These are phyloP conservation scores for Musca vetustissima DNA, from an alignment of 1,140 invertebrate species.

Conservation along the genomic window DNA sequence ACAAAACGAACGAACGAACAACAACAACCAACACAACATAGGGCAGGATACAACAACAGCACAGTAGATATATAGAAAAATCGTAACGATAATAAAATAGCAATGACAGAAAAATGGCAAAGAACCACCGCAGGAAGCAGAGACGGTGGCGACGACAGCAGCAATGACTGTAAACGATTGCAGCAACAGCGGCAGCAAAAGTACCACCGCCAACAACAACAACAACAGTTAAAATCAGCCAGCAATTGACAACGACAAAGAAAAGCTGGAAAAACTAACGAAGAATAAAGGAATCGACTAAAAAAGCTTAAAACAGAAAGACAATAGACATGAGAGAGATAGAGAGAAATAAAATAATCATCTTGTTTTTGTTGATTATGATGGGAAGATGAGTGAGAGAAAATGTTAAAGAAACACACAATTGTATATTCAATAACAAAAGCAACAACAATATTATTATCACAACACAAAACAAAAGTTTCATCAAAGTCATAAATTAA, in stretches of 20 bases:
- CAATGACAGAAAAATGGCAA: conserved; percentile 6
- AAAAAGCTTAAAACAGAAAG: not conserved
- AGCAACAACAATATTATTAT: too few species aligned
- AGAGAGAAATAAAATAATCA: not conserved
- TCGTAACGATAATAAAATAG: conserved; percentile 8
- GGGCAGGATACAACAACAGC: not conserved
- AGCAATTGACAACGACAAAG: conserved; percentile 24
- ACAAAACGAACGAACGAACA: not conserved
- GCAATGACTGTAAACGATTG: not conserved
- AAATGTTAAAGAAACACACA: too few species aligned
- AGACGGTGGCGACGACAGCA: not conserved
- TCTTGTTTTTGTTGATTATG: too few species aligned
- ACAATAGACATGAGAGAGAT: not conserved
- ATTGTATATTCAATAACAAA: too few species aligned
- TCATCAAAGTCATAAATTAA: too few species aligned
- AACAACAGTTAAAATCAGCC: conserved; percentile 17
- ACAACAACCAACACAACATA: not conserved
- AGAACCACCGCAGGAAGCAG: conserved; percentile 7
- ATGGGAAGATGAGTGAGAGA: too few species aligned
- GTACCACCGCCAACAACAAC: conserved; percentile 7
- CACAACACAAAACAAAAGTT: too few species aligned
- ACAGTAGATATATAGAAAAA: conserved; percentile 4
- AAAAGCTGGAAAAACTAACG: not conserved
- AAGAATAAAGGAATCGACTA: not conserved
- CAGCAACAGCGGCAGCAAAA: not conserved